Evolutionary conservation across 2,797 vertebrate species (phyloP).

Genomic region (Spinus pinus): DNA sequence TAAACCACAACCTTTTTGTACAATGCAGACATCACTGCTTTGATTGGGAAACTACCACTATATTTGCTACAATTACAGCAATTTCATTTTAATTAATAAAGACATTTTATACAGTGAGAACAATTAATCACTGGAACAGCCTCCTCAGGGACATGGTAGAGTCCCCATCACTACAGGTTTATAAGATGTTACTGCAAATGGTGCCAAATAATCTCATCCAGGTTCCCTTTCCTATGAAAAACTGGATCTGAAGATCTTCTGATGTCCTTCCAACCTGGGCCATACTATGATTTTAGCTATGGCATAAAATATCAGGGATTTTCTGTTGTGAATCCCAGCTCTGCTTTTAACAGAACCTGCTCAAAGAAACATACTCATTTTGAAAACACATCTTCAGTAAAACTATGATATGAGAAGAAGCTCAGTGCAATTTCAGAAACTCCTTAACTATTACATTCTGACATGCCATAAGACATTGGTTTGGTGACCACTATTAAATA

Average conservation of each 20-base stretch:
- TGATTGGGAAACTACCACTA: background rate
- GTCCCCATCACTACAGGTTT: background rate
- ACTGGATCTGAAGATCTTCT: background rate
- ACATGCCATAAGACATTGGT: background rate
- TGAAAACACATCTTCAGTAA: background rate
- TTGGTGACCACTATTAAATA: background rate
- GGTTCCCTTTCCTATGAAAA: background rate
- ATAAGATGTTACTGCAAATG: background rate
- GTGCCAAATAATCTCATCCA: background rate
- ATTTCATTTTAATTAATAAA: background rate
- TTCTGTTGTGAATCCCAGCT: background rate
- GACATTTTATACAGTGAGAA: background rate
- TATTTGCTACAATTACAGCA: background rate
- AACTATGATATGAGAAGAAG: background rate
- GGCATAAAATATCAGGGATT: background rate
- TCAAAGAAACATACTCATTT: background rate
- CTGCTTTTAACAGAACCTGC: background rate
- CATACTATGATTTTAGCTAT: background rate
- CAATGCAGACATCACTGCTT: background rate
- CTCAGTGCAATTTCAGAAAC: background rate
- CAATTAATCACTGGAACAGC: background rate
- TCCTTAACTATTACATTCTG: background rate
- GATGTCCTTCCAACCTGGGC: background rate
- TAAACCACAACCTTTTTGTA: background rate
- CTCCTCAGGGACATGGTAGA: background rate